Percentiles rank a stretch among this genome's conserved stretches.
These are phyloP conservation scores for Ellobium chinense DNA, from an alignment of 2,888 invertebrate species.

Conservation along the genomic window DNA sequence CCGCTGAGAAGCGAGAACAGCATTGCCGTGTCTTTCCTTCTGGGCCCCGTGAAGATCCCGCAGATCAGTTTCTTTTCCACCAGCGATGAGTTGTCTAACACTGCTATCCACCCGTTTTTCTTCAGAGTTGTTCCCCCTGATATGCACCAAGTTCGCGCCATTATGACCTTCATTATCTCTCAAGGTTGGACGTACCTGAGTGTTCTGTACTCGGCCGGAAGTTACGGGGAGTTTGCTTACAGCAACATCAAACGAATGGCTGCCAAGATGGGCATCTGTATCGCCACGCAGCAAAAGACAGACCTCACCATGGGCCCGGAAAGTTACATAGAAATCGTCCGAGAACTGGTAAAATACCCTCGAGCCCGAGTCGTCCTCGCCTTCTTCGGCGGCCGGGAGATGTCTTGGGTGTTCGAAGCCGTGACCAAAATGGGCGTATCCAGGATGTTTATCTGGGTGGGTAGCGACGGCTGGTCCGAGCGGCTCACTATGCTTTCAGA, in stretches of 20 bases:
- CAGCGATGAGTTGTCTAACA: slow-evolving; percentile 60
- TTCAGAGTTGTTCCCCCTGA: slow-evolving; percentile 64
- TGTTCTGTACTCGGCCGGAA: slow-evolving; percentile 85
- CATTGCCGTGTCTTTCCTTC: slow-evolving; percentile 53
- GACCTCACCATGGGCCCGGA: background rate
- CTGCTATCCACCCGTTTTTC: slow-evolving; percentile 56
- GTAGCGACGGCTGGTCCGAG: slow-evolving; percentile 63
- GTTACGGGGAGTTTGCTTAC: slow-evolving; percentile 64
- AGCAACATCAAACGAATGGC: slow-evolving; percentile 30
- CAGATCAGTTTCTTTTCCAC: slow-evolving; percentile 61
- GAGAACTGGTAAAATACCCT: slow-evolving; percentile 43
- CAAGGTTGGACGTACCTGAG: slow-evolving; percentile 89
- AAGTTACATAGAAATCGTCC: slow-evolving; percentile 44
- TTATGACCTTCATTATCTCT: slow-evolving; percentile 55
- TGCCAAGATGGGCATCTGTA: slow-evolving; percentile 21
- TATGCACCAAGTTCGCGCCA: slow-evolving; percentile 57
- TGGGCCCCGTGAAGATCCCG: slow-evolving; percentile 57
- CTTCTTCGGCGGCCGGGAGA: slow-evolving; percentile 60
- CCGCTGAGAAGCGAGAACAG: slow-evolving; percentile 35
- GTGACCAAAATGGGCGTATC: slow-evolving; percentile 42
- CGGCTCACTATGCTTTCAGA: slow-evolving; percentile 50
- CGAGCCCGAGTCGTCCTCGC: slow-evolving; percentile 61
- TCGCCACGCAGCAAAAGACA: slow-evolving; percentile 25
- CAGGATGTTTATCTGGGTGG: slow-evolving; percentile 66
- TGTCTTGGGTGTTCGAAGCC: slow-evolving; percentile 53